Conservation (phyloP, 2,888 invertebrate genomes). For the Lymantria dispar region DNA sequence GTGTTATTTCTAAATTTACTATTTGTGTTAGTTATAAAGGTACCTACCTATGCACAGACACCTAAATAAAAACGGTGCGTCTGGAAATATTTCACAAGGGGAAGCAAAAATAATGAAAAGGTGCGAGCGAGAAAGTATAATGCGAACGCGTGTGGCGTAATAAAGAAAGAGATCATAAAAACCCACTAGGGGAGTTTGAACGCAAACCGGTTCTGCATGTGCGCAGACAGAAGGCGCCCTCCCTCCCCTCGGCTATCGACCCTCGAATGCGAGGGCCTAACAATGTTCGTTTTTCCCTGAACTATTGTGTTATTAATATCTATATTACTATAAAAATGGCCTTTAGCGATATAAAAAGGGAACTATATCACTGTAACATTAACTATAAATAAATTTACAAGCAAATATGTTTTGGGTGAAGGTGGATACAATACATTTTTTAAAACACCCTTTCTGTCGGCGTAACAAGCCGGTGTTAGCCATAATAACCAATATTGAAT, state of each 20-base stretch:
- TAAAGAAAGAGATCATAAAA: constrained; percentile 62
- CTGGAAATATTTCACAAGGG: constrained; percentile 76
- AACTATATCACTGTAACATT: background rate
- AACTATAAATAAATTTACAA: background rate
- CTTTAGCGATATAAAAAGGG: background rate
- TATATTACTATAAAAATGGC: constrained; percentile 9
- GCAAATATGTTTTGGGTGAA: background rate
- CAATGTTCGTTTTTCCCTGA: constrained; percentile 71
- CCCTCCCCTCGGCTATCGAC: constrained; percentile 75
- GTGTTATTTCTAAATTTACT: constrained; percentile 45
- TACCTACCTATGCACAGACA: constrained; percentile 57
- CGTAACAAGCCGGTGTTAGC: constrained; percentile 10
- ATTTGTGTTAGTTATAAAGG: constrained; percentile 37
- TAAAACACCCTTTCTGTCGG: constrained; percentile 13
- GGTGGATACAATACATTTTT: constrained; percentile 9
- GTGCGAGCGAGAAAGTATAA: constrained; percentile 67
- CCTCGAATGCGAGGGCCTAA: constrained; percentile 70
- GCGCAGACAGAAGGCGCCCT: constrained; percentile 73
- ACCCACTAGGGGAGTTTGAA: constrained; percentile 72
- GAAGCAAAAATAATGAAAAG: constrained; percentile 78
- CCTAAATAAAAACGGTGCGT: constrained; percentile 70
- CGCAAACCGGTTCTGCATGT: constrained; percentile 80
- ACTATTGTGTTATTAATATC: constrained; percentile 73
- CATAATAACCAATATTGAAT: constrained; percentile 28
- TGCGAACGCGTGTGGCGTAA: constrained; percentile 69